Evolutionary conservation across 2,113 vertebrate genomes (phyloP), one percentile per base, ranked within the genome.

Genomic region (Ptilorrhoa leucosticta): DNA sequence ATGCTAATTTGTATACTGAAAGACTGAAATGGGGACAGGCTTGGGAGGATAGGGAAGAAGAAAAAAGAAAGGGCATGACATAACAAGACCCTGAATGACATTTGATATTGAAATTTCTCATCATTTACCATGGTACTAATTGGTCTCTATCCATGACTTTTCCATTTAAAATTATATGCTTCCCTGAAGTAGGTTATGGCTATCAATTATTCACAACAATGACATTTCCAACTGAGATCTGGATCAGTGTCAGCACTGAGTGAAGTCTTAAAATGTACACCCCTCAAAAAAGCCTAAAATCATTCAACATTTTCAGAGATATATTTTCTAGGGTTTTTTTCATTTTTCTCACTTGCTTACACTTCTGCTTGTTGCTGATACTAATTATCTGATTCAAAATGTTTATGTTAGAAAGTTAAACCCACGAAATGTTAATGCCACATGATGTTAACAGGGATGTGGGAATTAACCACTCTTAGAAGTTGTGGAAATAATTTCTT

Each of bases 51-150:
- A 48, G 7, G 14, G 31, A 65, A 13, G n/a, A 18, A 27, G 22
- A 28, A 40, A 18, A 39, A 23, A 45, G 24, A 42, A 89, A 24
- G 2, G n/a, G 17, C 17, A 76, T 3, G 7, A 51, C 17, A 57
- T 71, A 77, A 81, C 21, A 33, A 44, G 91, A 71, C 22, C 6
- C 13, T 87, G 58, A 78, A 79, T 91, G 50, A 17, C 45, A 87
- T 85, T 89, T 97, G 53, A 95, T 77, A 75, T 40, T 72, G 58
- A 95, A 96, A 96, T 79, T 91, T 39, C 47, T 89, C 63, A 51
- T 89, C 24, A 80, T 88, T 95, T 97, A 20, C 61, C 23, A 72
- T 54, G 22, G 47, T 94, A 33, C 47, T 96, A 96, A 96, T 81
- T 95, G 64, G 20, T 73, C 24, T 93, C 57, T 71, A 78, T 64